A percentile compares a stretch with the other conserved stretches of the same genome.
phyloP scores from a whole-genome alignment of 2,113 vertebrate genomes.

The Cepphus grylle region DNA sequence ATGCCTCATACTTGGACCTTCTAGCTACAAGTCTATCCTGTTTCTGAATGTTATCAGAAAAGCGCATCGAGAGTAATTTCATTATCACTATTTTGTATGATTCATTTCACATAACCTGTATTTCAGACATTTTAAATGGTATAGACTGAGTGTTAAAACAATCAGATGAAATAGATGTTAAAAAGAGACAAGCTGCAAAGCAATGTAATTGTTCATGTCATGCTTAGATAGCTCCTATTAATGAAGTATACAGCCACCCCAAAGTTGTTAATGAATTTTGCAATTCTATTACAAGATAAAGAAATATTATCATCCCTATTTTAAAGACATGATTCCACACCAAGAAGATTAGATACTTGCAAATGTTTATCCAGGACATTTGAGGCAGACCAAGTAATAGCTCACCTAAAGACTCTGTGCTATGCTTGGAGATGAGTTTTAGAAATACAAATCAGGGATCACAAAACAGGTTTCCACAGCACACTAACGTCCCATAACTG shows the following conservation, averaged over 20 bases:
- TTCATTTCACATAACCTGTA: neutral
- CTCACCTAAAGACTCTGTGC: neutral
- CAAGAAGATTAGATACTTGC: neutral
- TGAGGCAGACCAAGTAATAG: neutral
- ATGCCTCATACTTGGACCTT: neutral
- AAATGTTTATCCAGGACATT: neutral
- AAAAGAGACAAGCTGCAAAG: neutral
- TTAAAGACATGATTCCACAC: neutral
- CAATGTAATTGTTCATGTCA: neutral
- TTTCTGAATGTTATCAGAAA: neutral
- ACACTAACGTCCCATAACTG: neutral
- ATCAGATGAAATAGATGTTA: neutral
- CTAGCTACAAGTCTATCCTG: neutral
- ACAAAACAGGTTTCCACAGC: neutral
- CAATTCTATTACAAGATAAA: neutral
- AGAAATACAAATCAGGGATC: neutral
- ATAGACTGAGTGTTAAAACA: neutral
- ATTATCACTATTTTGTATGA: neutral
- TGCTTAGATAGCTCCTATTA: neutral
- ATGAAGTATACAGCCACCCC: neutral
- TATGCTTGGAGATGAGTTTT: neutral
- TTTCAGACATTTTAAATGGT: neutral
- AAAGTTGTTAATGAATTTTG: neutral
- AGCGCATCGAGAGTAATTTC: accelerated
- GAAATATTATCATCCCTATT: neutral